A percentile compares a stretch with the other conserved stretches of the same genome.
Conservation (phyloP, 2,113 vertebrate species). For the Scomber scombrus region DNA sequence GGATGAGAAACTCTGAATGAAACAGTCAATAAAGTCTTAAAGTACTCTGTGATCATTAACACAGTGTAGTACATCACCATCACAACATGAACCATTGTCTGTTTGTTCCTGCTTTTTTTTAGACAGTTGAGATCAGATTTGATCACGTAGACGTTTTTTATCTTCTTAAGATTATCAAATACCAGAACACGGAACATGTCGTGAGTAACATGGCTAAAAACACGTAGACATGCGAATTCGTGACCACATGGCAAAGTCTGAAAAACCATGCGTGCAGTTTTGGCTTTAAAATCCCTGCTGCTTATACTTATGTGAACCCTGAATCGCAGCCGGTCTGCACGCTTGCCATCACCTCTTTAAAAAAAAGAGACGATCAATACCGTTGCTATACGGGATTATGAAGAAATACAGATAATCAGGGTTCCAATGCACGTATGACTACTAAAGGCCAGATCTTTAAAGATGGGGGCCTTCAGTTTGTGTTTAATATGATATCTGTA, state of each 20-base stretch:
- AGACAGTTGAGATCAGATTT: not conserved
- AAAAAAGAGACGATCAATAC: slow-evolving; percentile 31
- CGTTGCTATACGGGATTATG: slow-evolving; percentile 25
- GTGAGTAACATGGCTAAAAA: not conserved
- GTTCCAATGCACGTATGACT: not conserved
- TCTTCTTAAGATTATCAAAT: slow-evolving; percentile 5
- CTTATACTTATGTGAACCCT: slow-evolving; percentile 47
- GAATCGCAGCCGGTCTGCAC: slow-evolving; percentile 8
- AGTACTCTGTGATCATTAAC: too few species aligned
- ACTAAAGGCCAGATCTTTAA: not conserved
- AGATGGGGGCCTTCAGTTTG: not conserved
- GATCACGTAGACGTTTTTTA: not conserved
- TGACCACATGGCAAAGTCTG: slow-evolving; percentile 50
- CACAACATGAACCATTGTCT: not conserved
- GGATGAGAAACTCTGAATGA: not conserved
- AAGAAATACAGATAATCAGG: slow-evolving; percentile 1
- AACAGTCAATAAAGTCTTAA: too few species aligned
- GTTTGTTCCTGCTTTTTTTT: not conserved
- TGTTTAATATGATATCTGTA: not conserved
- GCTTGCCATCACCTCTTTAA: not conserved
- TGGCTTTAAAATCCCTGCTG: slow-evolving; percentile 66
- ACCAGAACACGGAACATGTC: not conserved
- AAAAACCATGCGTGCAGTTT: slow-evolving; percentile 31
- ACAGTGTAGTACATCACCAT: too few species aligned
- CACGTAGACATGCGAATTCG: not conserved